Base-by-base conservation (phyloP, 2,113 vertebrate species). In the Sapajus apella region DNA sequence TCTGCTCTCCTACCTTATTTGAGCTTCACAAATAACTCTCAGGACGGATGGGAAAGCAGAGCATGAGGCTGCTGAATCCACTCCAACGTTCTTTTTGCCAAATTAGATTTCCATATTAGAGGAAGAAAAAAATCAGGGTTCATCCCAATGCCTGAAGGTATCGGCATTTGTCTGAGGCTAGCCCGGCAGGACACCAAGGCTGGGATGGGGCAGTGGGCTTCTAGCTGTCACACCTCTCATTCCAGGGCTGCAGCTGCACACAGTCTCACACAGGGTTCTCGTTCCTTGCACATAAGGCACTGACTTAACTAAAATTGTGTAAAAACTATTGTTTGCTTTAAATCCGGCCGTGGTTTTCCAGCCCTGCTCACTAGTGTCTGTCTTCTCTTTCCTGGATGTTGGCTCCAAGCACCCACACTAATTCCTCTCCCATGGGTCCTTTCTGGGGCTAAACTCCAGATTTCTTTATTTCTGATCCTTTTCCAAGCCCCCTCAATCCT, bases 141-240 rank as follows among this genome's bases (percentile, higher is more conserved):
- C 37, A 52, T 88, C 81, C 16, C 37, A 73, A 37, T 70, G 35
- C 27, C 45, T 61, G 18, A 32, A 2, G 6, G 13, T 1, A 4
- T 4, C 45, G 66, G 45, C 55, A 68, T 80, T 90, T 77, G 30
- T 58, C 40, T 14, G 30, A 87, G n/a, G 35, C 50, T 56, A 4
- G 2, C 1, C 1, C 35, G 45, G 6, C 50, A 30, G 37, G 40
- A 27, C 16, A 47, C 8, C 2, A 8, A 70, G 80, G 47, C 82
- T 16, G 14, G 43, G 27, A 35, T 4, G 6, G 2, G 7, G 8
- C 0, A 1, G 0, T 4, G 6, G 70, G 10, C 23, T 27, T 56
- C 77, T 14, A 2, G 17, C 8, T 58, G 17, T 6, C 52, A 7
- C 0, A 2, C 4, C 30, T 70, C 30, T 17, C 0, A 0, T 76